Percentiles rank a stretch among this genome's conserved stretches.
These are phyloP conservation scores for Lacerta agilis DNA, from an alignment of 2,797 vertebrate genomes.

Conservation along the genomic window DNA sequence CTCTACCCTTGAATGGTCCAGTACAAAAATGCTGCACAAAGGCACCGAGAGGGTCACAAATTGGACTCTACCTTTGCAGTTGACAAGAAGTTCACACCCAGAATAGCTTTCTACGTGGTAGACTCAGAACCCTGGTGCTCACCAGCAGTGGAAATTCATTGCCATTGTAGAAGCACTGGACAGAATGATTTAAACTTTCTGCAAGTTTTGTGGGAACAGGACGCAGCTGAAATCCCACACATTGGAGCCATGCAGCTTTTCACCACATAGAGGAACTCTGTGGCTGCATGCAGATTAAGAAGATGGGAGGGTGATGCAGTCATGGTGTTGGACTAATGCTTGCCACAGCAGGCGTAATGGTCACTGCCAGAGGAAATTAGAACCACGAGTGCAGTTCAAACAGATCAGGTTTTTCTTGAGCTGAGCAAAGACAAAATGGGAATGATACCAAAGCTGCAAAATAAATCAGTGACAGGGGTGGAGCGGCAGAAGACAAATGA, in stretches of 20 bases:
- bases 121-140: background rate
- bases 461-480: constrained; percentile 74
- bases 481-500: constrained; percentile 76
- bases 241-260: constrained; percentile 24
- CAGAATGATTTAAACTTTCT: constrained; percentile 50
- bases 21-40: background rate
- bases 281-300: constrained; percentile 49
- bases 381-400: constrained; percentile 42
- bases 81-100: background rate
- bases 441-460: constrained; percentile 61
- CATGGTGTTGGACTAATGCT: constrained; percentile 65
- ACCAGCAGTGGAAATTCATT: background rate
- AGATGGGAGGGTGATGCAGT: constrained; percentile 43
- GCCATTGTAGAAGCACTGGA: background rate
- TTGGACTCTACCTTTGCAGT: background rate
- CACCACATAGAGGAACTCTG: constrained; percentile 52
- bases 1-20: background rate
- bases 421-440: constrained; percentile 55
- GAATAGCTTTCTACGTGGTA: background rate
- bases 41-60: background rate
- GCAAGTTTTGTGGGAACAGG: constrained; percentile 44
- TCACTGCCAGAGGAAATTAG: constrained; percentile 54
- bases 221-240: constrained; percentile 50
- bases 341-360: constrained; percentile 37
- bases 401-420: constrained; percentile 46